Conservation (phyloP, 2,797 vertebrate species). For the Cygnus olor region DNA sequence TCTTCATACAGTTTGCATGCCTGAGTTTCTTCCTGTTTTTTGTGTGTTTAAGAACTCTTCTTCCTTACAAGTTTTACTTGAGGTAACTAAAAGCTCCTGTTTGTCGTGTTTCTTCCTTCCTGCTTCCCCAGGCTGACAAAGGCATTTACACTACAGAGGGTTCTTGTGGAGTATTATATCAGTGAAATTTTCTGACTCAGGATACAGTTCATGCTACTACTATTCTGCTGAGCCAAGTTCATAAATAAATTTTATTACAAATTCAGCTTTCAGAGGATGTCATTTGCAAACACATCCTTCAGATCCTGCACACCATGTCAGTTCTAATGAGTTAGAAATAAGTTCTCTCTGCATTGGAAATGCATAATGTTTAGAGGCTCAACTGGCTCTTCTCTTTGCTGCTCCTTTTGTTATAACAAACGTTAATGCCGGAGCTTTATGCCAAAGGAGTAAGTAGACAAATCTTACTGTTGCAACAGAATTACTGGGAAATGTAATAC, state of each 20-base stretch:
- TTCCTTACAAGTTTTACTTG: neutral
- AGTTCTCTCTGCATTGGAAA: neutral
- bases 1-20: neutral
- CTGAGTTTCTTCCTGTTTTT: neutral
- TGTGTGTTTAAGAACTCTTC: neutral
- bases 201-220: neutral
- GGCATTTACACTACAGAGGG: neutral
- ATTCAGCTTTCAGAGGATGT: neutral
- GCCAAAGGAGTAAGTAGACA: neutral
- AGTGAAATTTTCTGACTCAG: conserved; percentile 11
- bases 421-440: neutral
- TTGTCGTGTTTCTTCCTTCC: neutral
- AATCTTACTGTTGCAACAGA: neutral
- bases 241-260: conserved; percentile 28
- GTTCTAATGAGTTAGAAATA: conserved; percentile 19
- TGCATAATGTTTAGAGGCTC: neutral
- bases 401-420: neutral
- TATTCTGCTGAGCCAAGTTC: neutral
- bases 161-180: neutral
- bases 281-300: conserved; percentile 12
- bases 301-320: neutral
- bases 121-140: neutral
- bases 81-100: neutral
- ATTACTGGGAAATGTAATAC: neutral
- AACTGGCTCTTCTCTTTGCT: neutral